Percentiles rank a stretch among this genome's conserved stretches.
These are phyloP conservation scores for Caenorhabditis drosophilae DNA, from an alignment of 2,888 invertebrate species.

Conservation along the genomic window DNA sequence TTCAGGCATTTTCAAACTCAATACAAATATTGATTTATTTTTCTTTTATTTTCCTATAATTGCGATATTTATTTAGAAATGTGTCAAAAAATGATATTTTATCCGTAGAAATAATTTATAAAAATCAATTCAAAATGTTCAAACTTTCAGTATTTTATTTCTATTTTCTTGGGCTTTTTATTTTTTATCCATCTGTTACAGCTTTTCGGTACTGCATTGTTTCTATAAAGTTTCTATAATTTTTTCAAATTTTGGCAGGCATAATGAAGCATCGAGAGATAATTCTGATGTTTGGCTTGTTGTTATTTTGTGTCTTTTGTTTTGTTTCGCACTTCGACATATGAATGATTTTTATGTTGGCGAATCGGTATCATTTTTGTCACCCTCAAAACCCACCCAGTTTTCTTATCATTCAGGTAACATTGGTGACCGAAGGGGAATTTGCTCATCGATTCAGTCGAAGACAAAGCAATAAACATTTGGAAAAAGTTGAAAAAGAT, in stretches of 20 bases:
- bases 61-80: too few relatives aligned
- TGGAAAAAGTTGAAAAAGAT: constrained; percentile 41
- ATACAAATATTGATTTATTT: too few relatives aligned
- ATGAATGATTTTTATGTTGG: constrained; percentile 51
- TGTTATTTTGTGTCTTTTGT: constrained; percentile 40
- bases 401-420: constrained; percentile 37
- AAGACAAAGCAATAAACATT: constrained; percentile 39
- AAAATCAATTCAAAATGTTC: too few relatives aligned
- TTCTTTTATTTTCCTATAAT: too few relatives aligned
- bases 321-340: constrained; percentile 49
- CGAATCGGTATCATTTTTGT: constrained; percentile 36
- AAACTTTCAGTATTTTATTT: too few relatives aligned
- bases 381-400: not conserved
- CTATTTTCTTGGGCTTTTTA: too few relatives aligned
- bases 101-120: too few relatives aligned
- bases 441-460: constrained; percentile 44
- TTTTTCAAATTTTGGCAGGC: not conserved
- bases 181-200: too few relatives aligned
- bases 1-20: too few relatives aligned
- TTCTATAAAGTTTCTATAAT: too few relatives aligned
- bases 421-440: constrained; percentile 44
- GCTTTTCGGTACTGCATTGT: too few relatives aligned
- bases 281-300: constrained; percentile 45
- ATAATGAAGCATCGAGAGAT: constrained; percentile 41
- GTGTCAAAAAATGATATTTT: too few relatives aligned